These are phyloP conservation scores for Pandemis cinnamomeana DNA, from an alignment of 2,888 invertebrate species.

Conservation along the genomic window DNA sequence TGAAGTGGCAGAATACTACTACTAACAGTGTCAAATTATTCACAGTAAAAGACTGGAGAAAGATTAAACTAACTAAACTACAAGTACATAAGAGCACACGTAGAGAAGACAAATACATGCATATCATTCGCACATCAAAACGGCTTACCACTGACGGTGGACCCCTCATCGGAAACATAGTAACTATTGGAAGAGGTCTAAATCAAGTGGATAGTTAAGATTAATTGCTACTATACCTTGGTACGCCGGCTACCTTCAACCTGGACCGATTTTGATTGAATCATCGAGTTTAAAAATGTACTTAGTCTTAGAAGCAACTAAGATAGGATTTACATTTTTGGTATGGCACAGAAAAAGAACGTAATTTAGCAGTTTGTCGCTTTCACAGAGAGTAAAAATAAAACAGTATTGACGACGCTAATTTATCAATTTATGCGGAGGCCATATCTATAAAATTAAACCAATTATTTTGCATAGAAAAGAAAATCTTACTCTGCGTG, in stretches of 20 bases:
- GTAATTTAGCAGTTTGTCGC: background rate
- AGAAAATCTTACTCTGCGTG: too few relatives aligned
- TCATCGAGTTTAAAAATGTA: background rate
- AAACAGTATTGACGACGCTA: background rate
- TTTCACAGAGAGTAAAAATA: background rate
- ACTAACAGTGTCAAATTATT: background rate
- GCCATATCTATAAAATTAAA: too few relatives aligned
- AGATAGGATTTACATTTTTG: background rate
- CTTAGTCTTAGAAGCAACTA: background rate
- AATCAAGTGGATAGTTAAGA: background rate
- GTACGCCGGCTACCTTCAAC: background rate
- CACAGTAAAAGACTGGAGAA: background rate
- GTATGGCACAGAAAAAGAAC: background rate
- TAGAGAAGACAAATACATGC: slow-evolving; percentile 24
- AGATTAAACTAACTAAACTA: background rate
- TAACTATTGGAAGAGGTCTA: slow-evolving; percentile 1
- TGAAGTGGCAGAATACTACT: background rate
- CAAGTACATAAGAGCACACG: slow-evolving; percentile 8
- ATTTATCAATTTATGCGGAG: too few relatives aligned
- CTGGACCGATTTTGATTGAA: background rate
- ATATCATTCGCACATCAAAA: slow-evolving; percentile 21
- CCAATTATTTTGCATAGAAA: too few relatives aligned
- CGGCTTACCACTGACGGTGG: slow-evolving; percentile 16
- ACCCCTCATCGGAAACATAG: slow-evolving; percentile 7
- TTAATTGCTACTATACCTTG: slow-evolving; percentile 8